Evolutionary conservation across 2,113 vertebrate genomes (phyloP).

Genomic region (Otocyon megalotis): DNA sequence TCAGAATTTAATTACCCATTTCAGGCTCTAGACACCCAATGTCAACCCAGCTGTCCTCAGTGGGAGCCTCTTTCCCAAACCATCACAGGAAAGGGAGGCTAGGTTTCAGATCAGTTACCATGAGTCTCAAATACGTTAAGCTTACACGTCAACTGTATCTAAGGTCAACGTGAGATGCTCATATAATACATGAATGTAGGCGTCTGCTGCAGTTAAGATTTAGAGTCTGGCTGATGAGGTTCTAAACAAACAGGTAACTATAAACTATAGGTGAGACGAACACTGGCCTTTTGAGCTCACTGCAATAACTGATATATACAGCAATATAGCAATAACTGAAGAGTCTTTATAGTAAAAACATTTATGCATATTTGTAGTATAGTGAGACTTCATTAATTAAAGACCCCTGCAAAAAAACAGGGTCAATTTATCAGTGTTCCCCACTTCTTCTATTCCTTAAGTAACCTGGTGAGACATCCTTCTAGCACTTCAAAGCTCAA

Average conservation of each 20-base stretch:
- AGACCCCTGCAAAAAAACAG: not conserved
- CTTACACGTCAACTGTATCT: not conserved
- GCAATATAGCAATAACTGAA: not conserved
- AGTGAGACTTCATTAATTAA: not conserved
- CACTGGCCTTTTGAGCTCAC: not conserved
- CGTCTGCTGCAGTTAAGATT: not conserved
- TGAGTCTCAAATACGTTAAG: not conserved
- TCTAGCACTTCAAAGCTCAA: not conserved
- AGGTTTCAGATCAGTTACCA: not conserved
- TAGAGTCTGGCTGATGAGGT: not conserved
- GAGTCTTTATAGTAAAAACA: not conserved
- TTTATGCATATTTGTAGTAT: not conserved
- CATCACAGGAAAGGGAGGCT: not conserved
- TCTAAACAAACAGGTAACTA: not conserved
- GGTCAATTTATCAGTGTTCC: not conserved
- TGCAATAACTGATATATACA: not conserved
- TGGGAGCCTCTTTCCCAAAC: not conserved
- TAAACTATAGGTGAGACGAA: not conserved
- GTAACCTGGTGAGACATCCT: not conserved
- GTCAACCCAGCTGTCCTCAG: not conserved
- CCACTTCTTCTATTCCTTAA: not conserved
- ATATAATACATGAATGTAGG: not conserved
- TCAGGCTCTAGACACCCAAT: not conserved
- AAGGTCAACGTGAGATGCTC: not conserved
- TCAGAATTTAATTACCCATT: conserved; percentile 34